Evolutionary conservation across 23 tunicate species (phyloP), one percentile per base, ranked within the genome.

Genomic region (Trididemnum clinides): DNA sequence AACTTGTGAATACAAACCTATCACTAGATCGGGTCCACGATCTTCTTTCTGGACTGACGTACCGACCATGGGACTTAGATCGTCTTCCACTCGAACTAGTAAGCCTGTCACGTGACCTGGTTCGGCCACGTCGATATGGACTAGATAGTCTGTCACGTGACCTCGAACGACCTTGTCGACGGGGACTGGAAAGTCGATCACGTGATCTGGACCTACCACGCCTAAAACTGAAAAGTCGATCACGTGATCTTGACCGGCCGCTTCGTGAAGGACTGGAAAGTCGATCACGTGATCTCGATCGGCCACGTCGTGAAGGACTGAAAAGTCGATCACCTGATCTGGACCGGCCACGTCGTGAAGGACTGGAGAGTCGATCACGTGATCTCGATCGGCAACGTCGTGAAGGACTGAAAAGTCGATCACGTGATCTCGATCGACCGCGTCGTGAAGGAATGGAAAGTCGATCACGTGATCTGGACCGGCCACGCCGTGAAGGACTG

Each of bases 21-120:
- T 90, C 90, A 38, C 90, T 80, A 19, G 96, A 91, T 37, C 77
- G 25, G 25, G 94, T 84, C 30, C 94, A 70, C 6, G 78, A 85
- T 19, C 91, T 33, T 1, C 87, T 57, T 29, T 72, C 44, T 0
- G 82, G 84, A 74, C 80, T 74, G 22, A 10, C 29, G 23, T 20
- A 20, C 7, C 80, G 57, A 2, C 38, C 80, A 39, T 29, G 33
- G 21, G 58, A 38, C 38, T 22, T 74, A 10, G 80, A 28, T 29
- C 80, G 26, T 4, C 36, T 20, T 4, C 75, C 6, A 33, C 36
- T 28, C 18, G 87, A 72, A 28, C 80, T 70, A 1, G 50, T 29
- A 1, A 44, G 35, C 20, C 87, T 28, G 1, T 86, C 90, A 2
- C 84, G 44, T 63, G 90, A 86, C 33, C 84, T 77, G 1, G 84